Base-by-base conservation (phyloP, 2,113 vertebrate species). In the Brevimyrus niger region DNA sequence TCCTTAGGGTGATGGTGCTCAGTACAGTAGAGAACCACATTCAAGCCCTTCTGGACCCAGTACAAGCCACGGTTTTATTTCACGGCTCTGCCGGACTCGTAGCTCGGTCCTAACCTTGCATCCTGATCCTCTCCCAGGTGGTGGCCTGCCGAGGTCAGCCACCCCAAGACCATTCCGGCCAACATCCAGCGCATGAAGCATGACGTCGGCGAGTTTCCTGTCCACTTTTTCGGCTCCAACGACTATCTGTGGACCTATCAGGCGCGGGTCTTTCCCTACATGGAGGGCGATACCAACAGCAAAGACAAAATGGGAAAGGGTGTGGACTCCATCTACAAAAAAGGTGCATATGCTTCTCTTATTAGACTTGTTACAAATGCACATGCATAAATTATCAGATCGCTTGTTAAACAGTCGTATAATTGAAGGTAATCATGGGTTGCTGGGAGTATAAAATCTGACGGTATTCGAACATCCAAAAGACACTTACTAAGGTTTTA, bases 181-280 rank as follows among this genome's bases (percentile, higher is more conserved):
- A 99, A 99, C 93, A 99, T 99, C 90, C 97, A 97, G 93, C 96
- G 98, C 89, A 99, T 99, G 98, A 97, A 96, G 89, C 98, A 99
- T 46, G 98, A 98, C 48, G 97, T 99, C 0, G 98, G 98, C 0
- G 98, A 99, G 93, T 99, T 99, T 88, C 98, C 98, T 0, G 98
- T 99, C n/a, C 97, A 98, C 80, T 99, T 99, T 94, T 99, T 99
- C 0, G 98, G 98, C 86, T 99, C 98, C 91, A 98, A 99, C 89
- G 98, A 99, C 93, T 99, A 98, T 94, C 93, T 99, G 87, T 99
- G 98, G 98, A 99, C 98, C 11, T 99, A 99, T 92, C 98, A 99
- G 94, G 98, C 98, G 55, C 95, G 98, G 42, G 98, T 99, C 82
- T 99, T 99, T 90, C 98, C 98, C 2, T 99, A 99, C 90, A 99